These are phyloP conservation scores for Sebastes hubbsi DNA, from an alignment of 2,797 vertebrate species.

Conservation along the genomic window DNA sequence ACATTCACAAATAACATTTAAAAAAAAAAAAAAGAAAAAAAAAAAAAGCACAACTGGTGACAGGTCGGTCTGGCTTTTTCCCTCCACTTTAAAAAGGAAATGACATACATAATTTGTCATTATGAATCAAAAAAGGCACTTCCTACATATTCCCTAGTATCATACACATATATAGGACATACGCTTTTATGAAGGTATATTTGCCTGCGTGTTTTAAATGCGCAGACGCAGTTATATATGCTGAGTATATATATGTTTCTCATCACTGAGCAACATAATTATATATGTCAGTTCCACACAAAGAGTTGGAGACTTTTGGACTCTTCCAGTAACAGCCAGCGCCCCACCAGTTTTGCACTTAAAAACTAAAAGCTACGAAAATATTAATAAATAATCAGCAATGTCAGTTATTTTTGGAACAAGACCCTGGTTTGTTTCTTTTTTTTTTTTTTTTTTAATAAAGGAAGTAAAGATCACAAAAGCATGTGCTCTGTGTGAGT, in stretches of 20 bases:
- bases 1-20: constrained; percentile 73
- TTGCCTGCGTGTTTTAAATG: constrained; percentile 71
- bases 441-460: constrained; percentile 37
- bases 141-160: constrained; percentile 81
- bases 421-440: constrained; percentile 85
- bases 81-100: constrained; percentile 79
- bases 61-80: constrained; percentile 72
- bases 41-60: constrained; percentile 72
- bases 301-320: constrained; percentile 76
- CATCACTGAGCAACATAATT: constrained; percentile 71
- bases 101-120: constrained; percentile 83
- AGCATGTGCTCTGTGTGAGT: constrained; percentile 82
- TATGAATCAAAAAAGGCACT: constrained; percentile 83
- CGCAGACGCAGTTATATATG: constrained; percentile 71
- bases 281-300: constrained; percentile 85
- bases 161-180: constrained; percentile 81
- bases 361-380: constrained; percentile 77
- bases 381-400: constrained; percentile 85
- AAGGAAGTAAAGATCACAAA: constrained; percentile 84
- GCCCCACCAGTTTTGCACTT: constrained; percentile 79
- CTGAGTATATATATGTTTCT: constrained; percentile 67
- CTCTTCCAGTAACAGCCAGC: constrained; percentile 84
- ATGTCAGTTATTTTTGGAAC: constrained; percentile 80
- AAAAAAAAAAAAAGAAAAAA: constrained; percentile 3
- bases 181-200: constrained; percentile 76